Evolutionary conservation across 2,113 vertebrate genomes (phyloP), one percentile per base, ranked within the genome.

Genomic region (Zootoca vivipara): DNA sequence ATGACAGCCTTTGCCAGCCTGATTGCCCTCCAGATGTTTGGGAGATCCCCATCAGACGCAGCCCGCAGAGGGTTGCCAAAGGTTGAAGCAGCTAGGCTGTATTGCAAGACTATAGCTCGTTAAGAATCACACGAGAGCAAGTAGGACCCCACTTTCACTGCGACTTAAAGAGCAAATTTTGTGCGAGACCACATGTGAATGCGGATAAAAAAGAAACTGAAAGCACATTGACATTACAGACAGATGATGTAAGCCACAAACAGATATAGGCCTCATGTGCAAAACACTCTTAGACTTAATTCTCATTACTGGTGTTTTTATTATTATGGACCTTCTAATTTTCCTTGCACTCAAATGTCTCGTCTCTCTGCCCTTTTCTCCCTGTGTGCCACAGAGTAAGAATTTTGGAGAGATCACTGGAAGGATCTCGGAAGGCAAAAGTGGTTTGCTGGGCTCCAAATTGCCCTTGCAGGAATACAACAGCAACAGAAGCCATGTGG

Each of bases 401-500:
- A 92, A 26, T 10, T 85, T 94, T 64, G 67, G 67, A 24, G 16
- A 56, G 89, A 67, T 86, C 46, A 89, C 79, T 67, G 10, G 84
- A 82, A 87, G 9, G 38, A 86, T 92, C 0, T 8, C 93, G 10
- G 89, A 85, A 83, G 84, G 89, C 70, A 95, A 93, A 9, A 95
- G 94, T 94, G 78, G 92, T 85, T 92, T 74, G 46, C 88, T 93
- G 85, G 96, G 97, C 18, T 97, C 96, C 94, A 98, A 98, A 97
- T 94, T 97, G 89, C 82, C 96, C 82, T 95, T 97, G 40, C 96
- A 95, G 22, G 97, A 98, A 28, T 97, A 98, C 78, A 96, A 28
- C 24, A 82, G 96, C 89, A 97, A 93, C 42, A 92, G 95, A 42
- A 95, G 88, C 78, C 78, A 94, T 82, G 94, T 90, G 98, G 99